A percentile compares a stretch with the other conserved stretches of the same genome.
Conservation (phyloP, 2,113 vertebrate genomes). For the Clarias macrocephalus region DNA sequence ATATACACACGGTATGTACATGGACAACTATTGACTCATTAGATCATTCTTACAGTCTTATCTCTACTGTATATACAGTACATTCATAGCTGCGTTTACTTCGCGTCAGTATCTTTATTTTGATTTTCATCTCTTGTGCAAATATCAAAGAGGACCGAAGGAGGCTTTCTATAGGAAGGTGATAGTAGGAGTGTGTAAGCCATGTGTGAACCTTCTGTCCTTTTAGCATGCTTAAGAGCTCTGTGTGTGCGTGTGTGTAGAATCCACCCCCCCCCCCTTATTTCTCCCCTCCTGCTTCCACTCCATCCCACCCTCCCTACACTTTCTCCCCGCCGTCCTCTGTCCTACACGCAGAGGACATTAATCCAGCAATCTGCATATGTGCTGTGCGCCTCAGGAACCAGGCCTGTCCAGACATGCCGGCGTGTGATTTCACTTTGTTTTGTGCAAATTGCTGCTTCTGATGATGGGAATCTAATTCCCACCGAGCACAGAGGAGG, state of each 20-base stretch:
- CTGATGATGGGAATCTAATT: conserved; percentile 71
- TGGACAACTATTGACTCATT: conserved; percentile 20
- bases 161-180: neutral
- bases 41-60: neutral
- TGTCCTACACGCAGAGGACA: conserved; percentile 58
- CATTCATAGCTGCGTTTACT: neutral
- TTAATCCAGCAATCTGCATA: conserved; percentile 72
- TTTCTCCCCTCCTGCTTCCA: neutral
- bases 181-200: conserved; percentile 12
- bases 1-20: conserved; percentile 21
- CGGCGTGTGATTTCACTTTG: conserved; percentile 65
- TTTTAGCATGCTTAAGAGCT: conserved; percentile 41
- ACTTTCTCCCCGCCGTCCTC: conserved; percentile 43
- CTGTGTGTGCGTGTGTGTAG: neutral
- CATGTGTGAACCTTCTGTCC: conserved; percentile 28
- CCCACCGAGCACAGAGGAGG: conserved; percentile 51
- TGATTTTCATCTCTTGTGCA: neutral
- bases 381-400: conserved; percentile 61
- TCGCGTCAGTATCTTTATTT: neutral
- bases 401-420: conserved; percentile 57
- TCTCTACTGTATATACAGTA: neutral
- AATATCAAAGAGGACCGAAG: neutral
- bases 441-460: conserved; percentile 69
- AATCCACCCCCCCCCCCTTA: neutral
- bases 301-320: conserved; percentile 12